These are phyloP conservation scores for Sebastes oblongus DNA, from an alignment of 2,797 vertebrate genomes.

Conservation along the genomic window DNA sequence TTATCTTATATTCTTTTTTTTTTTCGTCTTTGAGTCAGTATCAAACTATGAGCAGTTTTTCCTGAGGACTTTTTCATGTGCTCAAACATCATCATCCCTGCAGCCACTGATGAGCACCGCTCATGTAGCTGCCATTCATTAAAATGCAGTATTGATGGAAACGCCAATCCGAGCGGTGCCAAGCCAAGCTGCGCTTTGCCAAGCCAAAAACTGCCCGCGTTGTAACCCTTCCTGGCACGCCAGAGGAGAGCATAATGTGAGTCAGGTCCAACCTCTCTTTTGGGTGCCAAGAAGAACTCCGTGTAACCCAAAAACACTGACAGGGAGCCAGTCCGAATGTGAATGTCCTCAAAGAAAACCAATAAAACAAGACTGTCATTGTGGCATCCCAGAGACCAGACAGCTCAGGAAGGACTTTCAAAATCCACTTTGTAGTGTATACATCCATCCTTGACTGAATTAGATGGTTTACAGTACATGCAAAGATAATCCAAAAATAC, in stretches of 20 bases:
- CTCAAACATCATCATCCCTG: conserved; percentile 47
- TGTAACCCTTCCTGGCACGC: conserved; percentile 72
- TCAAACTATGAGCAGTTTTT: conserved; percentile 10
- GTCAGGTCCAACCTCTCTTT: conserved; percentile 72
- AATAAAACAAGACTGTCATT: conserved; percentile 80
- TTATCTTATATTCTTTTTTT: background rate
- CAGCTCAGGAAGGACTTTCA: conserved; percentile 54
- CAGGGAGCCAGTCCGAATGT: conserved; percentile 73
- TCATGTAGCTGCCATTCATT: conserved; percentile 70
- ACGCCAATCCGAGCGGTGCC: conserved; percentile 61
- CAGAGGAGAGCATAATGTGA: conserved; percentile 65
- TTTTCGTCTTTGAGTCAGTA: conserved; percentile 1
- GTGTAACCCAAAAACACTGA: conserved; percentile 77
- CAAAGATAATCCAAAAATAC: conserved; percentile 66
- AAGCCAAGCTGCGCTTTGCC: conserved; percentile 72
- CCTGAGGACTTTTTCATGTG: background rate
- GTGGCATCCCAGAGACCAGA: conserved; percentile 73
- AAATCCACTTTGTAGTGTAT: conserved; percentile 65
- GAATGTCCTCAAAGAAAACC: conserved; percentile 80
- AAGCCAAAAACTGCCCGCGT: conserved; percentile 74
- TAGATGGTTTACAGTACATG: conserved; percentile 63
- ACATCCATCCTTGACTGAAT: conserved; percentile 56
- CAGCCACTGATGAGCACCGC: conserved; percentile 55
- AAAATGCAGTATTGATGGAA: conserved; percentile 74
- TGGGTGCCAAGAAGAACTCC: conserved; percentile 80